phyloP scores from a whole-genome alignment of 2,113 vertebrate species.

The Triplophysa dalaica region DNA sequence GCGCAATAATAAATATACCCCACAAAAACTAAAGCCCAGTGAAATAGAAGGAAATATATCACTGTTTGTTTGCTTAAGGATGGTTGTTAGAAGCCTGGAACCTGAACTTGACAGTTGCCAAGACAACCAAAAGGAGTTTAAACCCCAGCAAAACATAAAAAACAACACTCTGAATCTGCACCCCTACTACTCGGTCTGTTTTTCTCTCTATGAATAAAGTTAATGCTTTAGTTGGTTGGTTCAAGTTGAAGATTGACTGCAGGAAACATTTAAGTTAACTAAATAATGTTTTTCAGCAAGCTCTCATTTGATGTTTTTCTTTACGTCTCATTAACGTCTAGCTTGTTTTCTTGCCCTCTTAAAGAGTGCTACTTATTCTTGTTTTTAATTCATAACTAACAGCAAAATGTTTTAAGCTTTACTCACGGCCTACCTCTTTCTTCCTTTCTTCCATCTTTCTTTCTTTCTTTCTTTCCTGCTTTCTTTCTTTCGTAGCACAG shows the following conservation, averaged over 20 bases:
- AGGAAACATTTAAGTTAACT: constrained; percentile 38
- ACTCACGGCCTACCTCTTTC: neutral
- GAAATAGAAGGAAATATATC: constrained; percentile 32
- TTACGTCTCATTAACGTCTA: constrained; percentile 1
- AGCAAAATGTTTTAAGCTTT: neutral
- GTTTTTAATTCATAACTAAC: constrained; percentile 19
- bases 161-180: neutral
- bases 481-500: neutral
- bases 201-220: neutral
- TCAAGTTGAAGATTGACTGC: constrained; percentile 47
- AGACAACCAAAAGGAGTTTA: constrained; percentile 43
- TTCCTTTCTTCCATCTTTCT: neutral
- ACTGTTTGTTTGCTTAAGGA: constrained; percentile 47
- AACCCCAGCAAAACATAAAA: constrained; percentile 25
- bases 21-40: constrained; percentile 11
- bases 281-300: constrained; percentile 29
- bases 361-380: constrained; percentile 10
- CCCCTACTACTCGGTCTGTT: neutral
- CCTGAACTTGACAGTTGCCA: constrained; percentile 39
- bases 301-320: constrained; percentile 1
- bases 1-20: constrained; percentile 40
- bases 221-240: constrained; percentile 10
- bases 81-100: constrained; percentile 36
- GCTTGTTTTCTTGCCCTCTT: constrained; percentile 39
- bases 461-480: neutral